Evolutionary conservation across 2,888 invertebrate genomes (phyloP), one percentile per base, ranked within the genome.

Genomic region (Drosophila macrothrix): DNA sequence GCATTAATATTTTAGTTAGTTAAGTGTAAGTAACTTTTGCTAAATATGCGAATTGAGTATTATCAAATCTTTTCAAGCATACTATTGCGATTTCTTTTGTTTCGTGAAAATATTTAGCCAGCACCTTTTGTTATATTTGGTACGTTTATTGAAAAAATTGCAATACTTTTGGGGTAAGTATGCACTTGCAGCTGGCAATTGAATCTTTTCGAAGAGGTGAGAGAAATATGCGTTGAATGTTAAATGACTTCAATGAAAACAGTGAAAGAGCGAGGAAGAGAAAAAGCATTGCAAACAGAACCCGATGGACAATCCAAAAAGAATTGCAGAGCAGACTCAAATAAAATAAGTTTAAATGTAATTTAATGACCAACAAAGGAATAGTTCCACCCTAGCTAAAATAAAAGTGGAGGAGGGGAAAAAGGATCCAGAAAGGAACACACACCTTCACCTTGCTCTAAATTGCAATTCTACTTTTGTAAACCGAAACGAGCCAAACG

Each of bases 361-460:
- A 84, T 89, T 84, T 80, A 84, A 84, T 80, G 89, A 74, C 73
- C 76, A 77, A 73, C 84, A 82, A 80, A 73, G 78, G 73, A 78
- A 80, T 80, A 82, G 70, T 78, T 68, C 73, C 52, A 64, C 14
- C 49, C 33, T 54, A 41, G 49, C 19, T 33, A 53, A 56, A 31
- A 33, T 29, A 28, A 43, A 29, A 52, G 16, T 14, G 46, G 43
- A 37, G n/a, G n/a, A n/a, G n/a, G n/a, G n/a, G 12, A 22, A 31
- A 25, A 3, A 9, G 14, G 9, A 39, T n/a, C 12, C 22, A 35
- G 12, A 25, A 25, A 5, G 19, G 22, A 33, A 64, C 46, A 29
- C n/a, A 39, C 39, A 41, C 29, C 43, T 52, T 39, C 65, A 75
- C 39, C 61, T 53, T 67, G 58, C 46, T 65, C 52, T 31, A 60